Evolutionary conservation across 2,797 vertebrate species (phyloP), one percentile per base, ranked within the genome.

Genomic region (Garrulus glandarius): DNA sequence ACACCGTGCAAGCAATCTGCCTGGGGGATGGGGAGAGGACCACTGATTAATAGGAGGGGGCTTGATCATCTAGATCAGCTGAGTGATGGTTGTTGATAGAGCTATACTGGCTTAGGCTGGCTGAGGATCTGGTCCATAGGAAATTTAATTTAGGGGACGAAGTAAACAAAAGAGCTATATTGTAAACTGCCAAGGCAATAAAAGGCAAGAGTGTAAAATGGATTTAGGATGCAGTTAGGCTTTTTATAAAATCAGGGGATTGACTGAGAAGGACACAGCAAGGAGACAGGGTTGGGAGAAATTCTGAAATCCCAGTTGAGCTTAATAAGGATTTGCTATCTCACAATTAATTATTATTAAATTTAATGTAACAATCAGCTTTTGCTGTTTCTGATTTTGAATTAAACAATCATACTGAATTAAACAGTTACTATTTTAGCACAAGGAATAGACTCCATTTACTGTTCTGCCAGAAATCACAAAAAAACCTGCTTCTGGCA

Each of bases 111-210:
- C 63, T 76, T 29, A 70, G 44, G 30, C 65, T 65, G 83, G 68
- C 72, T 61, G 53, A 87, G 63, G 67, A 63, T 72, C 50, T 36
- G 59, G 27, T 46, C 86, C 63, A 15, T 0, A 75, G 61, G 76
- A 86, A 92, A 95, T 88, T 83, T 78, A 94, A 92, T 92, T 34
- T 86, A 43, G 24, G 65, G 46, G 61, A 80, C 0, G 2, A 78
- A 72, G 52, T 50, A 82, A 95, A 77, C 88, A 63, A 77, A 91
- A 86, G 59, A 92, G 67, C n/a, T 57, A 29, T 68, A 56, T 17
- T 46, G 36, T n/a, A 92, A 92, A 90, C 50, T 84, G 83, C 64
- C 88, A 84, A 79, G 47, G 92, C 76, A 82, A 86, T 92, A 92
- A 81, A 86, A 86, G 21, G 41, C 77, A 63, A n/a, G 61, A 90